phyloP scores from a whole-genome alignment of 2,113 vertebrate genomes.

The Poeciliopsis retropinna region DNA sequence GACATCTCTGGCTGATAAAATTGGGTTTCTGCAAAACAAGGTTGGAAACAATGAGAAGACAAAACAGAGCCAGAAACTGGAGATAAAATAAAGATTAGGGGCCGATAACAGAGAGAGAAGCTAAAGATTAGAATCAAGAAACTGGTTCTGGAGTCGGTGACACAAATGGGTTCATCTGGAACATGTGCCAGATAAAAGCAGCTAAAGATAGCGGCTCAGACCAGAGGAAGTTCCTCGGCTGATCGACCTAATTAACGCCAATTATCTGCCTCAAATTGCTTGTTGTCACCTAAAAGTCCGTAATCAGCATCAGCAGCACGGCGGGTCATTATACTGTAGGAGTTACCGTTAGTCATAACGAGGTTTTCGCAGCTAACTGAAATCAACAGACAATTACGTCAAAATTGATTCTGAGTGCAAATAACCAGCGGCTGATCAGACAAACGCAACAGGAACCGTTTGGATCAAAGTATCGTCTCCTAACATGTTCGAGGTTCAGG shows the following conservation, averaged over 20 bases:
- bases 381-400: slow-evolving; percentile 62
- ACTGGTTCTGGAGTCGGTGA: slow-evolving; percentile 33
- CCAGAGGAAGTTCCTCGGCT: slow-evolving; percentile 29
- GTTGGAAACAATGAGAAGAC: slow-evolving; percentile 1
- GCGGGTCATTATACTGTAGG: slow-evolving; percentile 52
- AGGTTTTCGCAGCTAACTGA: slow-evolving; percentile 62
- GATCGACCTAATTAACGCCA: slow-evolving; percentile 68
- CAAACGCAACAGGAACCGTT: not conserved
- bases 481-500: not conserved
- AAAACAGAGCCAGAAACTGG: not conserved
- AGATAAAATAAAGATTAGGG: slow-evolving; percentile 25
- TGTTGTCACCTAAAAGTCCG: slow-evolving; percentile 51
- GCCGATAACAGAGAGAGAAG: slow-evolving; percentile 19
- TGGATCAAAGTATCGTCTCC: not conserved
- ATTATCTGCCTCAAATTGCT: slow-evolving; percentile 66
- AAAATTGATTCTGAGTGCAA: slow-evolving; percentile 29
- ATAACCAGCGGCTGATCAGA: not conserved
- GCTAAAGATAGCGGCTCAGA: slow-evolving; percentile 25
- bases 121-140: slow-evolving; percentile 35
- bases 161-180: slow-evolving; percentile 44
- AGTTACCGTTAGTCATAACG: slow-evolving; percentile 44
- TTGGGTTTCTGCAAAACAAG: slow-evolving; percentile 20
- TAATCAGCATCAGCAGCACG: slow-evolving; percentile 64
- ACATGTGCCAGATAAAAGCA: slow-evolving; percentile 34
- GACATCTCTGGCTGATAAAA: slow-evolving; percentile 17